Evolutionary conservation across 2,797 vertebrate genomes (phyloP), one percentile per base, ranked within the genome.

Genomic region (Chaunax sp.): DNA sequence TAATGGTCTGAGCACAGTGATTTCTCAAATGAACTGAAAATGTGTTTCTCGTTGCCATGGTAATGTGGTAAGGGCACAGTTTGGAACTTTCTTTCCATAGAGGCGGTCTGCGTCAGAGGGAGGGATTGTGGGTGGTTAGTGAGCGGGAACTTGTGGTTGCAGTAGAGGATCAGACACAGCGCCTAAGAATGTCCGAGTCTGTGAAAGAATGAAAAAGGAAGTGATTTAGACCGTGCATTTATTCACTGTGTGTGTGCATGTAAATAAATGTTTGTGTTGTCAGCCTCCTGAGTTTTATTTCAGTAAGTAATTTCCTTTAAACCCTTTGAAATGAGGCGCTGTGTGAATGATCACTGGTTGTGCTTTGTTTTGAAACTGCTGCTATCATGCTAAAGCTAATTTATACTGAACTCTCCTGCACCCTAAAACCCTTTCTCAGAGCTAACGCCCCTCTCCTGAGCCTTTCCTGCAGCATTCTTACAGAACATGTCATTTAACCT

Each of bases 61-160:
- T 1, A 71, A 88, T 64, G 11, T 37, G 50, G 64, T 43, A 5
- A 71, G 47, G 61, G 64, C 62, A 53, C 45, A 3, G 63, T 81
- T 74, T 85, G 72, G 75, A 87, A 72, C 46, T 82, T 89, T 88
- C 74, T 85, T 74, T 77, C 46, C 69, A 35, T 45, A 8, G 77
- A 45, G 53, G 72, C 6, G 1, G 10, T 51, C 56, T 85, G 81
- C 76, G 69, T 89, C 86, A 90, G 69, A 65, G 72, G 58, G 75
- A 83, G 81, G 80, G 75, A 80, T 78, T 86, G 68, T 83, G 83
- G 78, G 78, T 87, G 74, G 92, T 90, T 90, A 89, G 59, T 23
- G 73, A 87, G 75, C 15, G 30, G 84, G 87, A 90, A 87, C 85
- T 85, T 84, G 76, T 82, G 83, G 77, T 54, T 49, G 63, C 6